These are phyloP conservation scores for Silurus lanzhouensis DNA, from an alignment of 2,797 vertebrate genomes.

Conservation along the genomic window DNA sequence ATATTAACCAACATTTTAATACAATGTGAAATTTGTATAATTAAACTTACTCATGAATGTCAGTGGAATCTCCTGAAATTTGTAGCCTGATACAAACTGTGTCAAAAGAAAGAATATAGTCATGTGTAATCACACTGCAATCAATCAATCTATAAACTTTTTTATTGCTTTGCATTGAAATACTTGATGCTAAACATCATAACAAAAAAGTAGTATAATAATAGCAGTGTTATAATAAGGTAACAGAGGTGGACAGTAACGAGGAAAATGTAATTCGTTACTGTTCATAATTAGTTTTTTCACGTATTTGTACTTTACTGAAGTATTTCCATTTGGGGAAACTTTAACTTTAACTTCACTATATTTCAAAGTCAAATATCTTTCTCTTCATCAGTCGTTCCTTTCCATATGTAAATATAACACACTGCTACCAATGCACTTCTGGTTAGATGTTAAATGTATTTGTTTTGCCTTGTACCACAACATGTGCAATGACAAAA, in stretches of 20 bases:
- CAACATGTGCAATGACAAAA: too few relatives aligned
- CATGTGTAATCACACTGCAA: not conserved
- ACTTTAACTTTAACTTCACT: too few relatives aligned
- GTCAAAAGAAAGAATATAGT: conserved; percentile 45
- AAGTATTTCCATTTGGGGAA: too few relatives aligned
- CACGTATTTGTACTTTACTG: too few relatives aligned
- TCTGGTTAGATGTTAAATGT: too few relatives aligned
- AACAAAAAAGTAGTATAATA: not conserved
- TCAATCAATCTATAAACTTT: not conserved
- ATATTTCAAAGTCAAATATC: too few relatives aligned
- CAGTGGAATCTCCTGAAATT: conserved; percentile 90
- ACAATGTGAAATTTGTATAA: conserved; percentile 11
- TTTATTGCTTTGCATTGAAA: not conserved
- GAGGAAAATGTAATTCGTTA: too few relatives aligned
- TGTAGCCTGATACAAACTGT: conserved; percentile 86
- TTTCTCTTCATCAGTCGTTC: too few relatives aligned
- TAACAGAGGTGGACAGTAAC: not conserved
- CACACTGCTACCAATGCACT: too few relatives aligned
- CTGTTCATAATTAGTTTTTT: too few relatives aligned
- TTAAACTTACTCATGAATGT: conserved; percentile 88
- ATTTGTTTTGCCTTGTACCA: too few relatives aligned
- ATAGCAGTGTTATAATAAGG: not conserved
- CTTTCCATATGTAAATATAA: too few relatives aligned
- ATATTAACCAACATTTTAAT: not conserved
- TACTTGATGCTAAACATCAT: not conserved